Evolutionary conservation across 1,140 invertebrate genomes (phyloP).

Genomic region (Drosophila quadrilineata): DNA sequence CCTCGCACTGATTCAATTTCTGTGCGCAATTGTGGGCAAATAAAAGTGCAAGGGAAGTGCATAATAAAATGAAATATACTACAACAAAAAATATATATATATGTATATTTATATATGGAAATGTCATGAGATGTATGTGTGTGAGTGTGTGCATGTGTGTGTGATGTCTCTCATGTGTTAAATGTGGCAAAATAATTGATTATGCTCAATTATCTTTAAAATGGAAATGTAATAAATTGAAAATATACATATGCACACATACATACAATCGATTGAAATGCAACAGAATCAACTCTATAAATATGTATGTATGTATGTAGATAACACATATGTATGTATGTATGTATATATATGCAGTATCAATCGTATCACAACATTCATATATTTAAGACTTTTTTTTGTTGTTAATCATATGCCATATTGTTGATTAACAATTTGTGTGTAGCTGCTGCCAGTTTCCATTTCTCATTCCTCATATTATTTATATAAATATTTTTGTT

Average conservation of each 20-base stretch:
- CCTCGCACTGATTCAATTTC: slow-evolving; percentile 29
- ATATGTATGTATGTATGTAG: neutral
- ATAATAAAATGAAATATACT: slow-evolving; percentile 27
- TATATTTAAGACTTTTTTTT: slow-evolving; percentile 44
- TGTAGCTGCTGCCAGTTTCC: no score
- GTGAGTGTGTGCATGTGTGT: neutral
- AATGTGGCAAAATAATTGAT: slow-evolving; percentile 78
- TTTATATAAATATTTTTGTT: slow-evolving; percentile 32
- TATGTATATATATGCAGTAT: slow-evolving; percentile 10
- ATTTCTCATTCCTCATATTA: no score
- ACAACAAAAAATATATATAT: no score
- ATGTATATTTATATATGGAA: no score
- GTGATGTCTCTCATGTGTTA: slow-evolving; percentile 46
- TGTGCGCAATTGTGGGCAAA: slow-evolving; percentile 19
- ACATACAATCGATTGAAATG: neutral
- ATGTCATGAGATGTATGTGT: neutral
- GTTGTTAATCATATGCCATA: slow-evolving; percentile 25
- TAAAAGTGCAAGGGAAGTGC: neutral
- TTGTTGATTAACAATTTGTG: slow-evolving; percentile 30
- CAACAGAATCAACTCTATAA: neutral
- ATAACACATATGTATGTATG: neutral
- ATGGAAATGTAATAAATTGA: slow-evolving; percentile 44
- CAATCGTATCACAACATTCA: slow-evolving; percentile 72
- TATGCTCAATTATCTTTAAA: slow-evolving; percentile 70
- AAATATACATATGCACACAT: slow-evolving; percentile 12